phyloP scores from a whole-genome alignment of 2,888 invertebrate genomes.

The Galerucella nymphaeae region DNA sequence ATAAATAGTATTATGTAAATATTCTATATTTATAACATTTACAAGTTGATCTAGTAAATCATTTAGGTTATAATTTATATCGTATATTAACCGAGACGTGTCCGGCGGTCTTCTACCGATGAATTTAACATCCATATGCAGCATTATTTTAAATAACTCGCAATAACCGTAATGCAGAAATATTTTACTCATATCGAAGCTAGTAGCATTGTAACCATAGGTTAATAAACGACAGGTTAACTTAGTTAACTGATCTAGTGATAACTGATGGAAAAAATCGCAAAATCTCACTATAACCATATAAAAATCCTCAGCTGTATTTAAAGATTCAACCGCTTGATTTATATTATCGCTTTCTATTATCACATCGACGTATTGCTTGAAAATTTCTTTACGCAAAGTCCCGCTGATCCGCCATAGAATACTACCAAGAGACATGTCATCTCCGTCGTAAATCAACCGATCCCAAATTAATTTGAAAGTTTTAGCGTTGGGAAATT shows the following conservation, averaged over 20 bases:
- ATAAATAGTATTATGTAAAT: conserved; percentile 44
- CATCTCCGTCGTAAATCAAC: conserved; percentile 47
- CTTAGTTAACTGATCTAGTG: conserved; percentile 42
- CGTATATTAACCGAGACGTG: conserved; percentile 46
- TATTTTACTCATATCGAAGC: conserved; percentile 46
- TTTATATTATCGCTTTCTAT: conserved; percentile 48
- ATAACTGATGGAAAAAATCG: conserved; percentile 43
- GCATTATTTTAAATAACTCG: conserved; percentile 48
- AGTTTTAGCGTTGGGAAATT: conserved; percentile 46
- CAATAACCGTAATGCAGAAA: conserved; percentile 49
- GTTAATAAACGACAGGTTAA: conserved; percentile 44
- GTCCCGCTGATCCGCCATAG: conserved; percentile 45
- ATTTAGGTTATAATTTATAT: conserved; percentile 36
- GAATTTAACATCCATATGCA: conserved; percentile 50
- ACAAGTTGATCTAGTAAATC: conserved; percentile 42
- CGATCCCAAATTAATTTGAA: conserved; percentile 50
- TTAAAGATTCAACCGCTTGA: conserved; percentile 46
- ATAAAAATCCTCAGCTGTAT: conserved; percentile 45
- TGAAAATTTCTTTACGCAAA: conserved; percentile 42
- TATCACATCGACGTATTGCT: conserved; percentile 48
- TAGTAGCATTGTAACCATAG: conserved; percentile 42
- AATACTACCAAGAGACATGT: conserved; percentile 45
- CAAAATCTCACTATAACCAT: conserved; percentile 43
- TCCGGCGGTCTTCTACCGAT: conserved; percentile 39
- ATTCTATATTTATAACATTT: conserved; percentile 39